Evolutionary conservation across 2,113 vertebrate species (phyloP).

Genomic region (Corythornis cristatus): DNA sequence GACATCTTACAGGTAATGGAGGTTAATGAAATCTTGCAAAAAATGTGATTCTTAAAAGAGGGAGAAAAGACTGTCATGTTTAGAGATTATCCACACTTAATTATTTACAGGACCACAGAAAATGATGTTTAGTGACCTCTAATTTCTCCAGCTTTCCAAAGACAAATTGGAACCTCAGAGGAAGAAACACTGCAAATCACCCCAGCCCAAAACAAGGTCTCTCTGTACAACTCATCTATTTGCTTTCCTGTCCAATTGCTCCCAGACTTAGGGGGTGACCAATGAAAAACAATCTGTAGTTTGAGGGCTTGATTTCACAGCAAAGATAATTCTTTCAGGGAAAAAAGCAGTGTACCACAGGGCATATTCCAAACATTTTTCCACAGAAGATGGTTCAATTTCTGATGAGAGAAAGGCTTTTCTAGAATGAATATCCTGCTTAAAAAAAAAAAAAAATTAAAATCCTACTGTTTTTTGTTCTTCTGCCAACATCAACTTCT

Average conservation of each 20-base stretch:
- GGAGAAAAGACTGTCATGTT: background rate
- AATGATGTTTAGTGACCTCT: background rate
- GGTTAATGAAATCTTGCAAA: background rate
- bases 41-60: background rate
- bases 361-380: background rate
- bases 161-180: background rate
- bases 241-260: background rate
- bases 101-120: background rate
- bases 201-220: background rate
- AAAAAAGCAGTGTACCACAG: background rate
- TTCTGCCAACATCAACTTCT: slow-evolving; percentile 28
- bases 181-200: background rate
- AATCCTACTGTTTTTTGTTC: background rate
- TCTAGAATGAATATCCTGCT: background rate
- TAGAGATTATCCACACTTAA: background rate
- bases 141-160: background rate
- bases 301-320: background rate
- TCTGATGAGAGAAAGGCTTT: background rate
- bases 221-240: background rate
- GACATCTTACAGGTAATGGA: background rate
- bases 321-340: background rate
- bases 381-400: background rate
- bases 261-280: background rate
- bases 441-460: background rate
- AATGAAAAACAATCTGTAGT: too few relatives aligned